Evolutionary conservation across 2,888 invertebrate species (phyloP), one percentile per base, ranked within the genome.

Genomic region (Standfussiana lucernea): DNA sequence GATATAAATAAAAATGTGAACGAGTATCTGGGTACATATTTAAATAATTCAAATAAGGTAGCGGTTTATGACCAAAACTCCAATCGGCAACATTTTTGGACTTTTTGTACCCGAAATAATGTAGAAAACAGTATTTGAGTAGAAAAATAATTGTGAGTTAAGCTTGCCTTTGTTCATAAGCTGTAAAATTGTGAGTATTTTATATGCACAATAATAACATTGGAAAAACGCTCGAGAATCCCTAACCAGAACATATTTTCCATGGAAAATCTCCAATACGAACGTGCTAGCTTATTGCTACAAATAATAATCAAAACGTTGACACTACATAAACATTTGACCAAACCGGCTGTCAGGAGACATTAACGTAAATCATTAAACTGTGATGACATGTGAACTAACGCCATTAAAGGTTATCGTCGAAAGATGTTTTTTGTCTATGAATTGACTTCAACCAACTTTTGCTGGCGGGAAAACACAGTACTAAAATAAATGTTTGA

Each of bases 331-430:
- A 61, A 62, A 53, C 40, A 47, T 45, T 75, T 56, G 7, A 35
- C 18, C 32, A 76, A 80, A 64, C 76, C 53, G 45, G 53, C 45
- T 47, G 32, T 35, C 53, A 47, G 13, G 28, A 21, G 21, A 77
- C 13, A 64, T 82, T 82, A 82, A n/a, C n/a, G 82, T 78, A 78
- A 64, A 82, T 82, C 37, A 75, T 64, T 53, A n/a, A 64, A 1
- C 4, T 75, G n/a, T 7, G 64, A 75, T 35, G 47, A 40, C 64
- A 82, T 18, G 24, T 65, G 35, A 65, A 56, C 32, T 53, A 53
- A 53, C 45, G 13, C 47, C 24, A 65, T 35, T 76, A 82, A 50
- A 65, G 62, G 35, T 65, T 78, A 65, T 50, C 15, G 0, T 10
- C 56, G 56, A 76, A 75, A 82, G 40, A 76, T 45, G 28, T 62